A percentile compares a stretch with the other conserved stretches of the same genome.
Conservation (phyloP, 2,113 vertebrate genomes). For the Jacana jacana region DNA sequence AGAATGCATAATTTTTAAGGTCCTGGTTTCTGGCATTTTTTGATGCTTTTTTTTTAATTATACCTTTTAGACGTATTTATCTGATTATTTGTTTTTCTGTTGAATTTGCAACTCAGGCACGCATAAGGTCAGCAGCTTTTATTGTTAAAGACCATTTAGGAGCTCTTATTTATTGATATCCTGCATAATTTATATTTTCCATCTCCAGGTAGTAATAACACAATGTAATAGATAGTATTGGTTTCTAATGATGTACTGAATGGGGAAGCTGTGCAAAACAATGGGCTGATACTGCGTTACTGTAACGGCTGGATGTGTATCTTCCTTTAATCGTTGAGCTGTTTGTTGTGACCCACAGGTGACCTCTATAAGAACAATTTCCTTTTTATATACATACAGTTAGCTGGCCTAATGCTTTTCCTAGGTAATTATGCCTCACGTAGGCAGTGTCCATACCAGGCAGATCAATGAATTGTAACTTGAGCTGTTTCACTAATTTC, state of each 20-base stretch:
- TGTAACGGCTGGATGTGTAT: neutral
- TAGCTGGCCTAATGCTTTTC: neutral
- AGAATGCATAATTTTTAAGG: neutral
- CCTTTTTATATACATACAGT: neutral
- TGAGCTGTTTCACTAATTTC: neutral
- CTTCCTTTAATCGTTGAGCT: constrained; percentile 18
- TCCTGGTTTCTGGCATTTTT: neutral
- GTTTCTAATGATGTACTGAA: neutral
- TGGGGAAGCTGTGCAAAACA: neutral
- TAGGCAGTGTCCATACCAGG: neutral
- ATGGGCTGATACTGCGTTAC: neutral
- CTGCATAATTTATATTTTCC: constrained; percentile 75
- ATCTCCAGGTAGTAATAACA: constrained; percentile 1
- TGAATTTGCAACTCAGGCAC: constrained; percentile 74
- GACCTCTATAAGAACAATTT: constrained; percentile 34
- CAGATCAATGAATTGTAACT: neutral
- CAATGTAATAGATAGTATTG: neutral
- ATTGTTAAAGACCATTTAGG: constrained; percentile 81
- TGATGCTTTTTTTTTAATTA: neutral
- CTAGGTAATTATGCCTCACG: neutral
- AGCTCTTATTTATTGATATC: constrained; percentile 84
- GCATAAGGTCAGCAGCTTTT: constrained; percentile 76
- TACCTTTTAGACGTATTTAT: neutral
- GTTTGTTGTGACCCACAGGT: constrained; percentile 23
- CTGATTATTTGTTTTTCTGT: constrained; percentile 35